phyloP scores from a whole-genome alignment of 2,888 invertebrate species.

The Lepetodrilus schrolli region DNA sequence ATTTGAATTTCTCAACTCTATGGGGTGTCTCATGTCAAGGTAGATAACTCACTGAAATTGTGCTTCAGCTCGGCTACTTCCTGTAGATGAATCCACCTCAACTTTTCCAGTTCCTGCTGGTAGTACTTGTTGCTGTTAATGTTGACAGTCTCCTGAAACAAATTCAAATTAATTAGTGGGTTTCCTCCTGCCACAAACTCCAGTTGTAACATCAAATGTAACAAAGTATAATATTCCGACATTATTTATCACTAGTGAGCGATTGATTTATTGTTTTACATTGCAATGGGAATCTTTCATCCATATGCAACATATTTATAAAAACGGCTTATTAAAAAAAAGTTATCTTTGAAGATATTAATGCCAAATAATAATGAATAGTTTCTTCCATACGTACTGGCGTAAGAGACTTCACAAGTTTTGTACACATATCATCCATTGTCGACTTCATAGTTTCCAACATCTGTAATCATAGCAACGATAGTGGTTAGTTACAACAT shows the following conservation, averaged over 20 bases:
- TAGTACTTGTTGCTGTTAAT: conserved; percentile 16
- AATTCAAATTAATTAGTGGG: neutral
- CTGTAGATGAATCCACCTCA: conserved; percentile 83
- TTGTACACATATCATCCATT: conserved; percentile 80
- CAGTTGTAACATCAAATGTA: no score
- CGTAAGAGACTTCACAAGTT: conserved; percentile 76
- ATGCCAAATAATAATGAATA: no score
- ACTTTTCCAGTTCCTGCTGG: conserved; percentile 79
- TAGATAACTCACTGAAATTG: conserved; percentile 79
- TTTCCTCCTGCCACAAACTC: neutral
- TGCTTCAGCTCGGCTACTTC: conserved; percentile 85
- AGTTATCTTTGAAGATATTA: no score
- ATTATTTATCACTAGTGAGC: no score
- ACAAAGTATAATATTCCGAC: no score
- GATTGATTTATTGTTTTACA: no score
- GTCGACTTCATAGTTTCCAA: conserved; percentile 80
- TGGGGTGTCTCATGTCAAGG: neutral
- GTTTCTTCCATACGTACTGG: neutral
- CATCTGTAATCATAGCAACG: conserved; percentile 59
- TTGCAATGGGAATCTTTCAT: no score
- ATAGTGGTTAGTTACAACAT: no score
- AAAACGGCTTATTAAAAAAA: no score
- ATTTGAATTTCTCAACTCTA: no score
- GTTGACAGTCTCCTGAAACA: neutral
- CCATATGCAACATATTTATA: no score